Evolutionary conservation across 2,888 invertebrate genomes (phyloP).

Genomic region (Drosophila tripunctata): DNA sequence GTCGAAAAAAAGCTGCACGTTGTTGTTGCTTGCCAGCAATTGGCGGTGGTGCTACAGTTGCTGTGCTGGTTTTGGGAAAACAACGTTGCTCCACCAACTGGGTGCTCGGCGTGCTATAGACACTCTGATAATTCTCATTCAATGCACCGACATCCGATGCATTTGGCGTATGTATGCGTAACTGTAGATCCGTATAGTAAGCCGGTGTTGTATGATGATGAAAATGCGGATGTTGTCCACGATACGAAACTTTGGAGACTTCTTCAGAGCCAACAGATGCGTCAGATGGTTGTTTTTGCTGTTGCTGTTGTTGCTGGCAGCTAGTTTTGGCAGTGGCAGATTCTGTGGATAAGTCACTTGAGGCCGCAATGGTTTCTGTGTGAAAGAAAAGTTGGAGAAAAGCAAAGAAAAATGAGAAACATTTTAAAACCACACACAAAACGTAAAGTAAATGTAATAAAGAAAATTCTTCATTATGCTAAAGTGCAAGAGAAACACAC

Average conservation of each 20-base stretch:
- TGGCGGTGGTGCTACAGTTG: slow-evolving; percentile 74
- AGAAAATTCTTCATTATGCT: slow-evolving; percentile 39
- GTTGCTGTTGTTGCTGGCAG: slow-evolving; percentile 83
- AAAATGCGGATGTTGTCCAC: slow-evolving; percentile 82
- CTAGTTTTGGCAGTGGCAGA: slow-evolving; percentile 85
- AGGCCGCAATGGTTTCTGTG: slow-evolving; percentile 81
- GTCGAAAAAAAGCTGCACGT: slow-evolving; percentile 69
- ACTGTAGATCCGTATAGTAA: slow-evolving; percentile 82
- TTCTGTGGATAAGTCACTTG: slow-evolving; percentile 84
- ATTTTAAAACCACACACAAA: background rate
- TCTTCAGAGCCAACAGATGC: slow-evolving; percentile 46
- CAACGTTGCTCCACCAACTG: slow-evolving; percentile 81
- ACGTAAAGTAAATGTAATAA: slow-evolving; percentile 32
- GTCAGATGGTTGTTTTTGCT: slow-evolving; percentile 65
- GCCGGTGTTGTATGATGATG: slow-evolving; percentile 82
- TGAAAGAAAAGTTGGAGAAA: slow-evolving; percentile 20
- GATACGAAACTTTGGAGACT: slow-evolving; percentile 63
- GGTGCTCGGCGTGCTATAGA: slow-evolving; percentile 82
- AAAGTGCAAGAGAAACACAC: slow-evolving; percentile 34
- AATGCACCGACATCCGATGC: slow-evolving; percentile 74
- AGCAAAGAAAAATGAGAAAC: slow-evolving; percentile 8
- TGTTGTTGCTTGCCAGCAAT: slow-evolving; percentile 66
- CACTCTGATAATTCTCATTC: slow-evolving; percentile 83
- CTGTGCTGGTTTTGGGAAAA: slow-evolving; percentile 79
- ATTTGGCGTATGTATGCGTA: slow-evolving; percentile 82